These are phyloP conservation scores for Ericerus pela DNA, from an alignment of 1,140 invertebrate species.

Conservation along the genomic window DNA sequence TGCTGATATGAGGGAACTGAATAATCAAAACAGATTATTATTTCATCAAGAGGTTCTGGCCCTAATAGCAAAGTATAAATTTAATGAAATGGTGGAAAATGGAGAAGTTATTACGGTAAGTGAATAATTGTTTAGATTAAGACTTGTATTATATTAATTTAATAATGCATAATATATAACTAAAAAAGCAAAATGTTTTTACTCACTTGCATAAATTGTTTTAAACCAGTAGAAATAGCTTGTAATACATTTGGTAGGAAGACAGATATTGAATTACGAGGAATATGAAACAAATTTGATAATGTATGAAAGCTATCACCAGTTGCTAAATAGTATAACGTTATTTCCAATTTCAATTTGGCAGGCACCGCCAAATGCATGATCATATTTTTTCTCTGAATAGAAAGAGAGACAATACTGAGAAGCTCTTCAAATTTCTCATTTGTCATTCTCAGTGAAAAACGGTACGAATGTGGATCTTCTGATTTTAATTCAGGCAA, in stretches of 20 bases:
- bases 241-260: conserved; percentile 13
- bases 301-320: conserved; percentile 7
- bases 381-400: conserved; percentile 21
- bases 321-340: conserved; percentile 8
- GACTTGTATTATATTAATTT: too few species aligned
- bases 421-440: conserved; percentile 23
- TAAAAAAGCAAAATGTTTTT: too few species aligned
- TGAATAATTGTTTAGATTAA: too few species aligned
- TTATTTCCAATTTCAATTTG: conserved; percentile 13
- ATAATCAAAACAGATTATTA: too few species aligned
- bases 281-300: conserved; percentile 13
- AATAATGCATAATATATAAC: too few species aligned
- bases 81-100: too few species aligned
- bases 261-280: conserved; percentile 2
- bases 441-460: conserved; percentile 21
- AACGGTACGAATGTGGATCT: conserved; percentile 11
- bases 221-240: conserved; percentile 8
- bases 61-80: too few species aligned
- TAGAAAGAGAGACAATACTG: conserved; percentile 16
- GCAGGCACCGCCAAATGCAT: conserved; percentile 17
- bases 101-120: too few species aligned
- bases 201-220: conserved; percentile 10
- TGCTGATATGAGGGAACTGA: too few species aligned
- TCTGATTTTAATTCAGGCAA: not conserved
- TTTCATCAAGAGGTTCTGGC: too few species aligned